Evolutionary conservation across 2,113 vertebrate genomes (phyloP).

Genomic region (Cricetomys ansorgei): DNA sequence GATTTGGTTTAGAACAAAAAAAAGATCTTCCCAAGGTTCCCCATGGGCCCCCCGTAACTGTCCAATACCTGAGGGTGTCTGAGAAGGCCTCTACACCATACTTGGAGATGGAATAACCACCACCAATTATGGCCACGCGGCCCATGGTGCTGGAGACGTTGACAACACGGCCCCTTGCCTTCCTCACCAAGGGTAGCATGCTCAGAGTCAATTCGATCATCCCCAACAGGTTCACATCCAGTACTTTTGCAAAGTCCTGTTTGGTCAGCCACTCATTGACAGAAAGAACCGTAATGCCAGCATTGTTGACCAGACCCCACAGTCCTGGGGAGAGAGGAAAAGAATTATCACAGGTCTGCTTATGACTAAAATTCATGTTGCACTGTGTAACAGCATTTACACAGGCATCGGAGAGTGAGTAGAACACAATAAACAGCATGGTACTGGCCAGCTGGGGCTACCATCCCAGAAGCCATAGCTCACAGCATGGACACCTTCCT

Average conservation of each 20-base stretch:
- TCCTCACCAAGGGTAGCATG: slow-evolving; percentile 86
- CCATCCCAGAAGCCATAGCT: background rate
- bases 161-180: slow-evolving; percentile 84
- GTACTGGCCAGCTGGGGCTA: background rate
- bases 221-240: slow-evolving; percentile 87
- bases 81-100: slow-evolving; percentile 88
- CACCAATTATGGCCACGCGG: slow-evolving; percentile 63
- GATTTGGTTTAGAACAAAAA: too few relatives aligned
- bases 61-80: slow-evolving; percentile 85
- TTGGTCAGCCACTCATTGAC: slow-evolving; percentile 85
- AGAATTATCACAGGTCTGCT: background rate
- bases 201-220: slow-evolving; percentile 86
- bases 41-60: fast-evolving
- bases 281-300: slow-evolving; percentile 53
- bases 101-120: slow-evolving; percentile 88
- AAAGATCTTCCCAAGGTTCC: background rate
- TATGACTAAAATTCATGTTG: background rate
- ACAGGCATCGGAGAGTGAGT: background rate
- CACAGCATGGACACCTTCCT: background rate
- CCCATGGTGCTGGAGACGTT: slow-evolving; percentile 88
- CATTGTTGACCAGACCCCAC: slow-evolving; percentile 91
- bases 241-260: slow-evolving; percentile 82
- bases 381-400: fast-evolving
- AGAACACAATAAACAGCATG: fast-evolving
- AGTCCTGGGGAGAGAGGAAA: slow-evolving; percentile 83